Evolutionary conservation across 2,888 invertebrate species (phyloP).

Genomic region (Cenopis cana): DNA sequence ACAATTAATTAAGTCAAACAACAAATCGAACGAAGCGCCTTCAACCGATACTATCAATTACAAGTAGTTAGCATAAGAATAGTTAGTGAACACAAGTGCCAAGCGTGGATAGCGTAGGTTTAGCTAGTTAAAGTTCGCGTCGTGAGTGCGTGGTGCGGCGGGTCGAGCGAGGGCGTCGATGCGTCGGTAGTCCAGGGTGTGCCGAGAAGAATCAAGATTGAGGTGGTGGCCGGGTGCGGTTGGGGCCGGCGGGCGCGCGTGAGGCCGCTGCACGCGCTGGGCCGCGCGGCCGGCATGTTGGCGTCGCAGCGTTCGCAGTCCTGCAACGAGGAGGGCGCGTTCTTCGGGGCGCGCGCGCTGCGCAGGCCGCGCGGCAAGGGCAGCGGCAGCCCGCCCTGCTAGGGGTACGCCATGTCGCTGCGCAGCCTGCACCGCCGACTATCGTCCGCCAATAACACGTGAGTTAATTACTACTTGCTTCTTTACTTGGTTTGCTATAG

Average conservation of each 20-base stretch:
- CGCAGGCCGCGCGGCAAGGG: slow-evolving; percentile 85
- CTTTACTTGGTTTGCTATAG: background rate
- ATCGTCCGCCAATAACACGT: slow-evolving; percentile 86
- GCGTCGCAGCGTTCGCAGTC: slow-evolving; percentile 83
- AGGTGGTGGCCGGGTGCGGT: slow-evolving; percentile 82
- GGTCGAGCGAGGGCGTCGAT: slow-evolving; percentile 26
- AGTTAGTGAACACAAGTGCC: slow-evolving; percentile 67
- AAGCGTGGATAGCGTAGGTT: slow-evolving; percentile 48
- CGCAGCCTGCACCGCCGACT: slow-evolving; percentile 87
- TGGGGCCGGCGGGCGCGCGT: slow-evolving; percentile 84
- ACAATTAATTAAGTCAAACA: slow-evolving; percentile 61
- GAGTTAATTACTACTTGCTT: slow-evolving; percentile 60
- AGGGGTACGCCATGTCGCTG: slow-evolving; percentile 88
- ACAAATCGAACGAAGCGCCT: slow-evolving; percentile 73
- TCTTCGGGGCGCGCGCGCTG: slow-evolving; percentile 83
- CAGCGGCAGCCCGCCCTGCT: slow-evolving; percentile 85
- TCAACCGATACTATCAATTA: slow-evolving; percentile 71
- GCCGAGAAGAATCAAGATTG: slow-evolving; percentile 67
- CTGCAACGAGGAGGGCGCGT: slow-evolving; percentile 84
- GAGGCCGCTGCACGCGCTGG: slow-evolving; percentile 79
- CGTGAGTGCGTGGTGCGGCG: slow-evolving; percentile 46
- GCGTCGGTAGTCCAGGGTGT: slow-evolving; percentile 53
- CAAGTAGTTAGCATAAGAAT: slow-evolving; percentile 59
- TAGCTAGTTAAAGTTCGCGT: slow-evolving; percentile 47
- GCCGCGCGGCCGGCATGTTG: slow-evolving; percentile 82